phyloP scores from a whole-genome alignment of 2,888 invertebrate species.

The Ichneumoninae sp. region DNA sequence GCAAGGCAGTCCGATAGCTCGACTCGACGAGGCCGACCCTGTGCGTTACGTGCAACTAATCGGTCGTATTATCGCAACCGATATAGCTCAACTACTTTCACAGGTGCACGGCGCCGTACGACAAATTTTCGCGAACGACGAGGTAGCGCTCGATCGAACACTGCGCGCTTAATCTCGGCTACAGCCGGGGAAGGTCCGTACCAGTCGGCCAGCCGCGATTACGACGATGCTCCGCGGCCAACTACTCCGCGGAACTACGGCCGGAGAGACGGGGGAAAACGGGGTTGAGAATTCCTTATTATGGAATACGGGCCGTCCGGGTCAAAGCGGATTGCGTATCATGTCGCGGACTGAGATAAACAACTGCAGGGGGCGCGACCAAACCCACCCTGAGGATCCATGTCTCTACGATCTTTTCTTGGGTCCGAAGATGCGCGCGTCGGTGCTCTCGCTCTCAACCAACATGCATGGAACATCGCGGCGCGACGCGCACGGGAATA shows the following conservation, averaged over 20 bases:
- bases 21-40: not conserved
- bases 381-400: constrained; percentile 8
- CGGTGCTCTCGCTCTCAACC: not conserved
- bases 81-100: not conserved
- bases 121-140: not conserved
- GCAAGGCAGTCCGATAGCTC: not conserved
- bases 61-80: not conserved
- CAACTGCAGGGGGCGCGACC: constrained; percentile 55
- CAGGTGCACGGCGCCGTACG: not conserved
- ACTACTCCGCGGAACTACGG: not conserved
- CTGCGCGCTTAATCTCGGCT: not conserved
- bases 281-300: constrained; percentile 54
- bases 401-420: not conserved
- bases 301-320: constrained; percentile 60
- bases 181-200: not conserved
- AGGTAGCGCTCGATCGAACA: not conserved
- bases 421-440: constrained; percentile 41
- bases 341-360: constrained; percentile 45
- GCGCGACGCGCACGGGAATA: constrained; percentile 34
- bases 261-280: not conserved
- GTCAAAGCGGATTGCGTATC: constrained; percentile 54
- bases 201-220: not conserved
- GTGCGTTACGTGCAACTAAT: not conserved
- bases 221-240: constrained; percentile 9
- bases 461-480: constrained; percentile 18